phyloP scores from a whole-genome alignment of 92 coral and sea anemone genomes.

The Bergia sp. region DNA sequence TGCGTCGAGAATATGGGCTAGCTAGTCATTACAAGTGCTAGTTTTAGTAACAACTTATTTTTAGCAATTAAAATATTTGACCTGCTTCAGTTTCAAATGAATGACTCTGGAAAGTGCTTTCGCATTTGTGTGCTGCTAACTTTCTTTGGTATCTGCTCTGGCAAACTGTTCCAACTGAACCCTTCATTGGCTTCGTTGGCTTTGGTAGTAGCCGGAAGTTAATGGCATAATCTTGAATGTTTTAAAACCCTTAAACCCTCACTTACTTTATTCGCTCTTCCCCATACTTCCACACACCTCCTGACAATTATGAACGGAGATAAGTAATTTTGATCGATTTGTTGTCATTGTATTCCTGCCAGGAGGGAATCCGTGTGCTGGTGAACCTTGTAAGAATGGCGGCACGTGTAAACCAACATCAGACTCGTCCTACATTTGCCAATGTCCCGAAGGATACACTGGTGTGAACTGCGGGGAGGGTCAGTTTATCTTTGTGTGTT shows the following conservation, averaged over 20 bases:
- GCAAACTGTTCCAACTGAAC: too few relatives aligned
- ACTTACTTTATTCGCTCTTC: not conserved
- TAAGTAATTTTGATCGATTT: not conserved
- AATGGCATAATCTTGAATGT: too few relatives aligned
- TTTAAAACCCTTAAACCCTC: not conserved
- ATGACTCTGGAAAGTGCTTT: too few relatives aligned
- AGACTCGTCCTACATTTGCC: constrained; percentile 53
- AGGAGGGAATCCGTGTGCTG: constrained; percentile 51
- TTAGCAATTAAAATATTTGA: too few relatives aligned
- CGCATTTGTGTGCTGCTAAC: too few relatives aligned
- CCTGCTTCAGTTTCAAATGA: too few relatives aligned
- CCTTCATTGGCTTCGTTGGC: too few relatives aligned
- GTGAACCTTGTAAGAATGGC: constrained; percentile 85
- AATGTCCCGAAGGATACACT: constrained; percentile 72
- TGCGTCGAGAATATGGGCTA: too few relatives aligned
- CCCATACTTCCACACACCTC: not conserved
- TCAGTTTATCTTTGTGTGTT: not conserved
- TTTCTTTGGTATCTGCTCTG: too few relatives aligned
- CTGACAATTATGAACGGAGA: not conserved
- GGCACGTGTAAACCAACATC: constrained; percentile 68
- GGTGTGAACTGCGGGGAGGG: constrained; percentile 82
- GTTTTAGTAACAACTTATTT: too few relatives aligned
- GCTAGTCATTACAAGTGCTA: too few relatives aligned
- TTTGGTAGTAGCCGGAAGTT: too few relatives aligned
- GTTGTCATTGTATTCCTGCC: constrained; percentile 7